These are phyloP conservation scores for Agelas oroides DNA, from an alignment of 37 sponge, comb jelly and placozoan species.

Conservation along the genomic window DNA sequence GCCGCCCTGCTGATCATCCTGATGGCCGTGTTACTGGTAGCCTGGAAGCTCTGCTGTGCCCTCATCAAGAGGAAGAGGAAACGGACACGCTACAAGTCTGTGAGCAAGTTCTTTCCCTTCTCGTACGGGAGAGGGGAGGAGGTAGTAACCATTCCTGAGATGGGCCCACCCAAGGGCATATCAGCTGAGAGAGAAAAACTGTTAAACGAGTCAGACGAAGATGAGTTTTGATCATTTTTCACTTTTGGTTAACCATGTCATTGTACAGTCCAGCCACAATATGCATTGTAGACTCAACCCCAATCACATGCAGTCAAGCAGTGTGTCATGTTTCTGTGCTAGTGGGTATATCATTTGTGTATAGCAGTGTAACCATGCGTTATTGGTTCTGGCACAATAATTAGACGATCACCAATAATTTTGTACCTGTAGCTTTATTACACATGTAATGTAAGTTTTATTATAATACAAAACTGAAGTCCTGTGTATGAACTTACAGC, in stretches of 20 bases:
- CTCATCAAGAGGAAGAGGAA: neutral
- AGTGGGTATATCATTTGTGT: no score
- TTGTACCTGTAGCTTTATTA: no score
- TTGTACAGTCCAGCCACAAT: no score
- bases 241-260: neutral
- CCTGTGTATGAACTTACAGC: no score
- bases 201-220: slow-evolving; percentile 57
- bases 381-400: no score
- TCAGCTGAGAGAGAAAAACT: slow-evolving; percentile 59
- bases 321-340: no score
- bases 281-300: no score
- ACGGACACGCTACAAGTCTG: slow-evolving; percentile 47
- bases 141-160: slow-evolving; percentile 39
- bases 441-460: no score
- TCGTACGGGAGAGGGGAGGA: slow-evolving; percentile 1
- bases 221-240: slow-evolving; percentile 48
- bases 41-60: neutral
- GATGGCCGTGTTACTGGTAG: neutral
- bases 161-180: slow-evolving; percentile 55
- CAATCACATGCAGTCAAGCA: no score
- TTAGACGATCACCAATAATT: no score
- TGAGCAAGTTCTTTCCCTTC: slow-evolving; percentile 54
- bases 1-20: slow-evolving; percentile 5
- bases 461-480: no score
- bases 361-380: no score